Conservation (phyloP, 2,797 vertebrate species). For the Notoglanidium macrostoma region DNA sequence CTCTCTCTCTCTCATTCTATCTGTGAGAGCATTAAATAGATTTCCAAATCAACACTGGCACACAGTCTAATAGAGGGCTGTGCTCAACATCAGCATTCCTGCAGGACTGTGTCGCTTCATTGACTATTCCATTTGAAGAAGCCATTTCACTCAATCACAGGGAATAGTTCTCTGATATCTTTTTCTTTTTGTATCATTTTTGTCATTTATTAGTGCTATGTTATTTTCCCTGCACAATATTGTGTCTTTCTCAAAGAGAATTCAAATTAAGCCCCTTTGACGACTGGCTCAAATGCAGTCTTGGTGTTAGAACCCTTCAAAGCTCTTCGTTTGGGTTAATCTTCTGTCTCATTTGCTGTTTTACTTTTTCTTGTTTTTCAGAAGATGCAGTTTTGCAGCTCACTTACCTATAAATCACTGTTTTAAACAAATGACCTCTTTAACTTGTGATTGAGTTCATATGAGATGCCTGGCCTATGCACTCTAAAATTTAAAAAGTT, state of each 20-base stretch:
- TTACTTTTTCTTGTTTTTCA: not conserved
- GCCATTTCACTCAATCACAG: constrained; percentile 65
- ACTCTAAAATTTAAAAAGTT: not conserved
- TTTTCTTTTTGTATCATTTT: constrained; percentile 64
- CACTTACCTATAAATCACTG: not conserved
- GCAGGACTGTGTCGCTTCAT: constrained; percentile 76
- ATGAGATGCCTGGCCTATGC: not conserved
- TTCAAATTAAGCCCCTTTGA: constrained; percentile 69
- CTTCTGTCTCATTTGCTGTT: not conserved
- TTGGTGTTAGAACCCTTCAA: not conserved
- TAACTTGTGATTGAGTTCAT: not conserved
- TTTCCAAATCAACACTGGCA: constrained; percentile 81
- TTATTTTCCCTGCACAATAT: constrained; percentile 58
- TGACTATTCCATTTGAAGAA: constrained; percentile 85
- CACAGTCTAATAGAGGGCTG: constrained; percentile 76
- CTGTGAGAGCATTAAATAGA: constrained; percentile 78
- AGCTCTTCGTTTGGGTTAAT: not conserved
- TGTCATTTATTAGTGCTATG: constrained; percentile 80
- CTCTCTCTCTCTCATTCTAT: constrained; percentile 70
- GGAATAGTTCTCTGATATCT: constrained; percentile 69
- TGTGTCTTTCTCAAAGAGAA: constrained; percentile 62
- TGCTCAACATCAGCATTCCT: constrained; percentile 72
- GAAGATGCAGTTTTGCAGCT: not conserved
- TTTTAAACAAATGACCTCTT: not conserved
- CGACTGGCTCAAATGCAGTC: constrained; percentile 50